A percentile compares a stretch with the other conserved stretches of the same genome.
Evolutionary conservation across 2,888 invertebrate species (phyloP).

Genomic region (Galeruca laticollis): DNA sequence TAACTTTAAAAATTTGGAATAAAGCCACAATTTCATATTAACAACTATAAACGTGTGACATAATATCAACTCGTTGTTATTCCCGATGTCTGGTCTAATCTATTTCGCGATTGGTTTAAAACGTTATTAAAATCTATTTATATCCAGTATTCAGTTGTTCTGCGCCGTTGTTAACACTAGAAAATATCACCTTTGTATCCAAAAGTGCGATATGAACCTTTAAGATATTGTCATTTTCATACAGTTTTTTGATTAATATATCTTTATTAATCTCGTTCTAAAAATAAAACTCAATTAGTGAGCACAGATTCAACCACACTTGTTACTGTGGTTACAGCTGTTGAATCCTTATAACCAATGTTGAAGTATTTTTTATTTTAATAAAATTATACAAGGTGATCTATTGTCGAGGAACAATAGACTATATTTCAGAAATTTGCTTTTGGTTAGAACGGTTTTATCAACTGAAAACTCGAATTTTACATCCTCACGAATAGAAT

Average conservation of each 20-base stretch:
- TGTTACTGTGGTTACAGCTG: background rate
- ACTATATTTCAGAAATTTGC: too few species aligned
- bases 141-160: background rate
- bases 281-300: background rate
- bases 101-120: background rate
- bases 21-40: too few species aligned
- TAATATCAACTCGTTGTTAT: background rate
- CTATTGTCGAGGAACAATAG: too few species aligned
- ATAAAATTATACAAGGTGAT: too few species aligned
- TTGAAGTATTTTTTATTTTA: background rate
- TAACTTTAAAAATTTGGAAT: too few species aligned
- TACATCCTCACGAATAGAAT: too few species aligned
- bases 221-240: background rate
- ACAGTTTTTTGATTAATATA: background rate
- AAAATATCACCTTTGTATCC: background rate
- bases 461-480: too few species aligned
- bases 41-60: too few species aligned
- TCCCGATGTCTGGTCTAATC: background rate
- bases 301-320: background rate
- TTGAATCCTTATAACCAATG: background rate
- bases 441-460: too few species aligned
- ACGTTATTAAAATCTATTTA: slow-evolving; percentile 12
- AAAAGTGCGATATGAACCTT: background rate
- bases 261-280: background rate
- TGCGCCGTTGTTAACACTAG: background rate